Evolutionary conservation across 2,113 vertebrate genomes (phyloP), one percentile per base, ranked within the genome.

Genomic region (Epinephelus moara): DNA sequence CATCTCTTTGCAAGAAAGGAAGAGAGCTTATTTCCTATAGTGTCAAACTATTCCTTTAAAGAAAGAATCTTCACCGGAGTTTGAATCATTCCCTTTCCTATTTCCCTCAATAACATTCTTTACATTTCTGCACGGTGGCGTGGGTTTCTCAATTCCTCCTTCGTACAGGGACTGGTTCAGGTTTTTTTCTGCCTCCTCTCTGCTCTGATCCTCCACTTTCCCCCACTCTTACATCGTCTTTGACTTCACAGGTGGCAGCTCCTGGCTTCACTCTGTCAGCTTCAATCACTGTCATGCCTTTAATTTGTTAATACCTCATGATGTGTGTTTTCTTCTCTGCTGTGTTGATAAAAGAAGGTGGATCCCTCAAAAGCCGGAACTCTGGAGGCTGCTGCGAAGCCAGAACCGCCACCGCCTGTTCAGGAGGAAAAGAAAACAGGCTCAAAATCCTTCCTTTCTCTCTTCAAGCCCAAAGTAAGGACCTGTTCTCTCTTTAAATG

Each of bases 381-480:
- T 21, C 88, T 95, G 64, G 94, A 95, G 82, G 95, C 95, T 0
- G 70, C 92, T 12, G 91, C 92, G 1, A 96, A 95, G 75, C 91
- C 89, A 2, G 93, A 95, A 68, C 89, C 82, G 0, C 88, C 93
- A 7, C 92, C 92, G 9, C 86, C 91, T 18, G 90, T 82, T 61
- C 82, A 85, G 37, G 93, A 95, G 21, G 91, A 93, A 10, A 93
- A 93, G 86, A 93, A 93, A 81, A 4, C 49, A 0, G 52, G 83
- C 52, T 53, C 94, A 13, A 95, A 94, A 75, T 53, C 93, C 0
- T 90, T 95, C 69, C 21, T 91, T 4, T 92, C 91, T 50, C 2
- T 94, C 74, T 92, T 95, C 89, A 96, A 95, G 82, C 88, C 94
- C 45, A 95, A 95, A 94, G 95, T 96, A 94, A 93, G 83, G 2